Conservation (phyloP, 2,113 vertebrate species). For the Pica pica region DNA sequence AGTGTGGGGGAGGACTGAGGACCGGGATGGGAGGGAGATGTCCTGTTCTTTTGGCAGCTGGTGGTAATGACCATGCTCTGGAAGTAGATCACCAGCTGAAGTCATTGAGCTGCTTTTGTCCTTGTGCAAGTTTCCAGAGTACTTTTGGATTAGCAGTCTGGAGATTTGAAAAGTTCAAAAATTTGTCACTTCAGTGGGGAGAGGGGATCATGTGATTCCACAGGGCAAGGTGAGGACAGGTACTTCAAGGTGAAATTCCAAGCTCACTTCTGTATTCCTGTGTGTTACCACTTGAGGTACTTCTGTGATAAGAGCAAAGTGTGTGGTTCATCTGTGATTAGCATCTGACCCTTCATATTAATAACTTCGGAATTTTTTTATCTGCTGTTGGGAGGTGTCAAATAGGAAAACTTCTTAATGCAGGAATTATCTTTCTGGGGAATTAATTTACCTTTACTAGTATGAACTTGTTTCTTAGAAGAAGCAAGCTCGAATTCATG, state of each 20-base stretch:
- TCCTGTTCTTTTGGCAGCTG: background rate
- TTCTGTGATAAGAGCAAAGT: slow-evolving; percentile 21
- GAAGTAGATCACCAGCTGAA: background rate
- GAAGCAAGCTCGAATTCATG: background rate
- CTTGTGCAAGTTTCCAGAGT: background rate
- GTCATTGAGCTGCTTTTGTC: background rate
- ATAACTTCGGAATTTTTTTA: slow-evolving; percentile 2
- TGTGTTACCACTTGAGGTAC: background rate
- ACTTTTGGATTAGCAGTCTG: background rate
- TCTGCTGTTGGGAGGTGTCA: background rate
- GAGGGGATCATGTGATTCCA: background rate
- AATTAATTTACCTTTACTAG: background rate
- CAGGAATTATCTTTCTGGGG: background rate
- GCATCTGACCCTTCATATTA: slow-evolving; percentile 36
- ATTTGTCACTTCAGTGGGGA: background rate
- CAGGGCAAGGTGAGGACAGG: background rate
- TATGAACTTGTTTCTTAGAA: background rate
- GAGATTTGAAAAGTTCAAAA: background rate
- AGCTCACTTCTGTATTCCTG: background rate
- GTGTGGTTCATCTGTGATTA: slow-evolving; percentile 33
- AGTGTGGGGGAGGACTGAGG: background rate
- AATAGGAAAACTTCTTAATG: background rate
- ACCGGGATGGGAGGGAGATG: background rate
- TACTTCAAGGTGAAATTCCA: slow-evolving; percentile 28
- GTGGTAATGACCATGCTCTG: background rate